Evolutionary conservation across 2,797 vertebrate genomes (phyloP).

Genomic region (Falco novaeseelandiae): DNA sequence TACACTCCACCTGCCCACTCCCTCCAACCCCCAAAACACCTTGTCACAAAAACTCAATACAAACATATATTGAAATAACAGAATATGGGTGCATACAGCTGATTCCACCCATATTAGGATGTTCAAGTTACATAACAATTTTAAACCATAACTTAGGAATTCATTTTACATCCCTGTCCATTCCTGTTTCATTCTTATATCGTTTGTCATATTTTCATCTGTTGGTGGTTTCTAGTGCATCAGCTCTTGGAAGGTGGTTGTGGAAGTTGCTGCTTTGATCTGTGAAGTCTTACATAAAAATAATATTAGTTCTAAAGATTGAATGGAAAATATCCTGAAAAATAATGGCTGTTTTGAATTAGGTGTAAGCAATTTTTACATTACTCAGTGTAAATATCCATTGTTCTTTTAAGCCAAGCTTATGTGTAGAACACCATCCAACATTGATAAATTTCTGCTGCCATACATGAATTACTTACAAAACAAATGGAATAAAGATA

Average conservation of each 20-base stretch:
- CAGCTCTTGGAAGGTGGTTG: neutral
- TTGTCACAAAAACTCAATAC: neutral
- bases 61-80: neutral
- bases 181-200: neutral
- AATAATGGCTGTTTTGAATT: neutral
- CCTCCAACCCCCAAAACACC: neutral
- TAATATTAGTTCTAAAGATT: neutral
- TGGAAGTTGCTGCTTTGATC: neutral
- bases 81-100: neutral
- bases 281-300: neutral
- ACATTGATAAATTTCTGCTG: neutral
- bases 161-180: neutral
- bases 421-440: neutral
- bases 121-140: neutral
- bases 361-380: neutral
- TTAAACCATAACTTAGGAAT: neutral
- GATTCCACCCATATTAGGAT: neutral
- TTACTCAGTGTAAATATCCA: neutral
- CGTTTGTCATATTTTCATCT: neutral
- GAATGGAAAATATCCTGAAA: neutral
- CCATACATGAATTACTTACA: neutral
- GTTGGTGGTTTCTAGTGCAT: neutral
- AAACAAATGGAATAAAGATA: neutral
- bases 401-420: neutral
- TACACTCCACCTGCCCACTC: neutral